Conservation (phyloP, 1,140 invertebrate species). For the Hesperophylax magnus region DNA sequence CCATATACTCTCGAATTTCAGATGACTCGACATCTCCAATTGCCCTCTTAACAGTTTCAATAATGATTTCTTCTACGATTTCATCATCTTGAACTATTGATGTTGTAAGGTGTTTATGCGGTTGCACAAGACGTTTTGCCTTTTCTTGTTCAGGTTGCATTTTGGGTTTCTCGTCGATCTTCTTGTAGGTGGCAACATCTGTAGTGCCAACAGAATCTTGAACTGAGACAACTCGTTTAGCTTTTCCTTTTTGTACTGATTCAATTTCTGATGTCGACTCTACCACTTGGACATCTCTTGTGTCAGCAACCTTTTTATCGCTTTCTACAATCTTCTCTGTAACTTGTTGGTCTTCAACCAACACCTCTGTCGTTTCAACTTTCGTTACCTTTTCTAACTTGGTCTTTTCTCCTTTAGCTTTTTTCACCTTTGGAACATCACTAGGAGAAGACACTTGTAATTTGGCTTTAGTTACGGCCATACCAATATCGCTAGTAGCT, state of each 20-base stretch:
- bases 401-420: conserved; percentile 64
- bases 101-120: conserved; percentile 73
- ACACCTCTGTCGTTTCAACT: conserved; percentile 53
- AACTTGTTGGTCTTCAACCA: conserved; percentile 57
- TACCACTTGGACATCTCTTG: conserved; percentile 58
- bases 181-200: conserved; percentile 75
- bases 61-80: conserved; percentile 70
- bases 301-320: conserved; percentile 51
- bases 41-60: conserved; percentile 72
- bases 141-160: conserved; percentile 64
- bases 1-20: conserved; percentile 72
- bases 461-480: conserved; percentile 84
- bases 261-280: conserved; percentile 59
- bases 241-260: conserved; percentile 64
- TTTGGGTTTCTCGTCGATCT: conserved; percentile 72
- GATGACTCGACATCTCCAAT: conserved; percentile 73
- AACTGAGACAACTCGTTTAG: conserved; percentile 70
- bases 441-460: conserved; percentile 73
- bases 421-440: conserved; percentile 56
- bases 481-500: conserved; percentile 85
- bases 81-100: conserved; percentile 74
- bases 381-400: conserved; percentile 65
- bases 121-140: conserved; percentile 69
- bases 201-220: conserved; percentile 75
- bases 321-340: conserved; percentile 58